Evolutionary conservation across 1,140 invertebrate species (phyloP).

Genomic region (Aleiodes sp.): DNA sequence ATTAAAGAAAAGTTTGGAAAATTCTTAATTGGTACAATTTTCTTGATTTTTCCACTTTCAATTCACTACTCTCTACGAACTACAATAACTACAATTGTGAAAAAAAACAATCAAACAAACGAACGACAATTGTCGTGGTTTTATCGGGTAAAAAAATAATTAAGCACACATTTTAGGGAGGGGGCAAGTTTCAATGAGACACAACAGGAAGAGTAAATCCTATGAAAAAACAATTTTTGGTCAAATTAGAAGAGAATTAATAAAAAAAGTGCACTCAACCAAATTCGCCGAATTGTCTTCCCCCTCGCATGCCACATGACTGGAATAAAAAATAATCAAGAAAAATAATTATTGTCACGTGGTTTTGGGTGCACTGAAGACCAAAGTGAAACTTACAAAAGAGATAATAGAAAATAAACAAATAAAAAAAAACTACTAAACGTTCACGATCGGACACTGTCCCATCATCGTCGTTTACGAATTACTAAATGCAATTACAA

Average conservation of each 20-base stretch:
- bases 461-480: conserved; percentile 4
- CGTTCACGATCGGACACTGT: conserved; percentile 12
- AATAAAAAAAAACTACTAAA: not conserved
- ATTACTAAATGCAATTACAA: conserved; percentile 25
- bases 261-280: not conserved
- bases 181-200: not conserved
- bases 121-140: conserved; percentile 5
- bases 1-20: conserved; percentile 1
- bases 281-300: not conserved
- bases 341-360: not conserved
- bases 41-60: conserved; percentile 10
- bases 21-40: conserved; percentile 17
- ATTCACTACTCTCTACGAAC: conserved; percentile 37
- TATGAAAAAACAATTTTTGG: conserved; percentile 4
- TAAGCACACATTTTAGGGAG: conserved; percentile 9
- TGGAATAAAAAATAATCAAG: not conserved
- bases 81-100: conserved; percentile 32
- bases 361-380: not conserved
- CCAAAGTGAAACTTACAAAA: conserved; percentile 17
- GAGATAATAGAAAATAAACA: not conserved
- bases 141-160: conserved; percentile 9
- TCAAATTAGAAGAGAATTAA: not conserved
- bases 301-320: not conserved
- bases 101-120: conserved; percentile 32
- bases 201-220: not conserved